Evolutionary conservation across 1,140 invertebrate genomes (phyloP).

Genomic region (Venustaconcha ellipsiformis): DNA sequence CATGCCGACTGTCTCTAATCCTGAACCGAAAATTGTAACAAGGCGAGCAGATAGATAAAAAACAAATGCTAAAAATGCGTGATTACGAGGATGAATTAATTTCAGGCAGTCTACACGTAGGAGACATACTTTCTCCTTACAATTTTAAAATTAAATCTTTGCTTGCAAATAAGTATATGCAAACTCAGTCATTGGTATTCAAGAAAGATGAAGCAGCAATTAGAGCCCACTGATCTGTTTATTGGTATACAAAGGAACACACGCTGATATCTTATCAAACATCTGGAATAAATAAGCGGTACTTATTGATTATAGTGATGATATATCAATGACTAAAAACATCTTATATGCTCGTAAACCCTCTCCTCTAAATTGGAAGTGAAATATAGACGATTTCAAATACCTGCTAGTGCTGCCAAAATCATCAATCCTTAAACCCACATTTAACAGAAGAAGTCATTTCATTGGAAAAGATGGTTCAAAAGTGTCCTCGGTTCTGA

Average conservation of each 20-base stretch:
- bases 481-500: not conserved
- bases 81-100: not conserved
- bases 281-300: not conserved
- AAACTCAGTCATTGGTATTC: not conserved
- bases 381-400: not conserved
- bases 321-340: conserved; percentile 13
- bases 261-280: not conserved
- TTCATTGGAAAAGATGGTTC: not conserved
- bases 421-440: not conserved
- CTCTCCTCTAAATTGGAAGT: not conserved
- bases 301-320: conserved; percentile 5
- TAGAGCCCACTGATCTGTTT: not conserved
- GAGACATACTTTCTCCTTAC: not conserved
- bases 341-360: not conserved
- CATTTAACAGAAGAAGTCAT: not conserved
- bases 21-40: too few species aligned
- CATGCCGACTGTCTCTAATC: too few species aligned
- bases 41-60: too few species aligned
- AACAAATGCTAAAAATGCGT: too few species aligned
- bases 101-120: not conserved
- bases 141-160: not conserved
- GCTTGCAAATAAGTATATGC: not conserved
- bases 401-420: not conserved
- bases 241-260: not conserved
- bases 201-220: not conserved